Evolutionary conservation across 2,797 vertebrate species (phyloP), one percentile per base, ranked within the genome.

Genomic region (Austrolebias charrua): DNA sequence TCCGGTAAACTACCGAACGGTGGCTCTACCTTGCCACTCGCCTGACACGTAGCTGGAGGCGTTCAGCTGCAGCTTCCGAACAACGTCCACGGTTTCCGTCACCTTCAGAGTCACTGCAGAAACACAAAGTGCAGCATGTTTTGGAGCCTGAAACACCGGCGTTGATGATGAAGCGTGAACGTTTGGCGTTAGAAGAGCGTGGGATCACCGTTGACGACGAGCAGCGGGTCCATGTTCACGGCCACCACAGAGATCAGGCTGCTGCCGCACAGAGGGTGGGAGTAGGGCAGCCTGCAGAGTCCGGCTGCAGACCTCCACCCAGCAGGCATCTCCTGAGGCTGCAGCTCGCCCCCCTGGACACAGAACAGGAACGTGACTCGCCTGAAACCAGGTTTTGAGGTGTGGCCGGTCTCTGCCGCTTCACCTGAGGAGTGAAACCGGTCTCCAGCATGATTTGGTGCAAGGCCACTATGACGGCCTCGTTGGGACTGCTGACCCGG

Each of bases 371-470:
- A 20, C 5, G 29, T 35, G 49, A 33, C 18, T 20, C 1, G 4
- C 14, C 50, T 11, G 50, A 12, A 20, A 13, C 38, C 42, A 12
- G 29, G 29, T 15, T 3, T 12, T 12, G 20, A 19, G 6, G 33
- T n/a, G 14, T 9, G 19, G 9, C n/a, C 7, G 11, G 13, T 13
- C 4, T 28, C 55, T 19, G 28, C 14, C 0, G 11, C 9, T 88
- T 87, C 65, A 98, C 97, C 94, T 95, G 92, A 47, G 93, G 90
- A 3, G 90, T 64, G 12, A 97, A 99, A 31, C 97, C 97, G 0
- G 95, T 94, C 81, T 99, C 97, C 60, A 96, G 78, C 95, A 99
- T 96, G 60, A 99, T 93, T 49, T 96, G 93, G 72, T 98, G 92
- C 0, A 88, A 73, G 0, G 91, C 87, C 69, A 96, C 94, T 0